Base-by-base conservation (phyloP, 2,888 invertebrate genomes). In the Lypha dubia region DNA sequence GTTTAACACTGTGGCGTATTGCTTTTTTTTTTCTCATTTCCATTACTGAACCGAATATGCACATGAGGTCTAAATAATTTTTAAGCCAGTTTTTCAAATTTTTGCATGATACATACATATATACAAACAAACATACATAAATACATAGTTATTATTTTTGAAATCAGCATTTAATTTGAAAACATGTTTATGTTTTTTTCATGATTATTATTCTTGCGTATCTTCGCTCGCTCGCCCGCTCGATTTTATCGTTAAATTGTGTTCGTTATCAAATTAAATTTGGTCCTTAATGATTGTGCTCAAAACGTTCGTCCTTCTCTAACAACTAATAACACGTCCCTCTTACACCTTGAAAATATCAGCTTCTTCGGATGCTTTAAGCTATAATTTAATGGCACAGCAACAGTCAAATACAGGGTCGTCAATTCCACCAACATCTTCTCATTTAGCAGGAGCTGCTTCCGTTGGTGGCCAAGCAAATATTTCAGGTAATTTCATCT, bases 321-420 rank as follows among this genome's bases (percentile, higher is more conserved):
- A 73, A 76, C 80, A 71, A 71, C 63, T 73, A 65, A 70, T 58
- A 58, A 71, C 81, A 75, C 32, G 71, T 35, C 60, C 44, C 62
- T 75, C 62, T 49, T 53, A 63, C 46, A 53, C 41, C 44, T 17
- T 68, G 75, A 53, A 70, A 70, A 75, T 74, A 67, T 83, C 87
- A 91, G 91, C 89, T 89, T 88, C 90, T 89, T 88, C 90, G 89
- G 92, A 92, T 90, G 90, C 89, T 82, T 89, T 91, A 89, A 91
- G 90, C 87, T 90, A 90, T 88, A 90, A 89, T 90, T 90, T 91
- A 90, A 92, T 92, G 92, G 91, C 92, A 88, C 91, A 92, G 82
- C 92, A 91, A 90, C 88, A 90, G 87, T 88, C 91, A 83, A 89
- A 74, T 79, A 74, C 88, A 87, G 91, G 91, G 88, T 53, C 80